Evolutionary conservation across 2,888 invertebrate species (phyloP).

Genomic region (Cenopis cana): DNA sequence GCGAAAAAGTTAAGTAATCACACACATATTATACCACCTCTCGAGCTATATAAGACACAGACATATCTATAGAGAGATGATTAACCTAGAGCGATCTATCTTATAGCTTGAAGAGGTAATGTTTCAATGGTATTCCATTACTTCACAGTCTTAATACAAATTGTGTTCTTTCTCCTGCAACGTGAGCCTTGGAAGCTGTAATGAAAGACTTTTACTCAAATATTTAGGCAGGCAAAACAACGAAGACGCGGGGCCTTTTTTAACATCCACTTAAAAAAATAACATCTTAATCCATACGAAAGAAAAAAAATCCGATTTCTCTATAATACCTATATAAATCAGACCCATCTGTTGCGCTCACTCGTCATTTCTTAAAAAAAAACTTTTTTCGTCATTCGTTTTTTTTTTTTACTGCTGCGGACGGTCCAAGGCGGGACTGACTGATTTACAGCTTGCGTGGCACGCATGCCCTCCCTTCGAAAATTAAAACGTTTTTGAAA

Average conservation of each 20-base stretch:
- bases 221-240: neutral
- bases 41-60: too few relatives aligned
- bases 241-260: neutral
- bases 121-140: too few relatives aligned
- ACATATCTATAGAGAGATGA: too few relatives aligned
- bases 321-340: constrained; percentile 36
- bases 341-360: constrained; percentile 32
- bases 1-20: too few relatives aligned
- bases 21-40: too few relatives aligned
- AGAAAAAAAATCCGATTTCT: constrained; percentile 36
- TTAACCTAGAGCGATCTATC: too few relatives aligned
- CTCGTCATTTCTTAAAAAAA: constrained; percentile 29
- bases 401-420: constrained; percentile 55
- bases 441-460: constrained; percentile 80
- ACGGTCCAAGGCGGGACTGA: constrained; percentile 68
- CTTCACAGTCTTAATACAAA: too few relatives aligned
- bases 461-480: constrained; percentile 58
- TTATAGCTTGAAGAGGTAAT: too few relatives aligned
- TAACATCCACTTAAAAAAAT: constrained; percentile 34
- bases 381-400: constrained; percentile 38
- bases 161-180: too few relatives aligned
- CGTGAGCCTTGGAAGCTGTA: too few relatives aligned
- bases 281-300: constrained; percentile 43
- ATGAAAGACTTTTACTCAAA: too few relatives aligned
- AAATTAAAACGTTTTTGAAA: constrained; percentile 73